Base-by-base conservation (phyloP, 2,797 vertebrate species). In the Argentina silus region DNA sequence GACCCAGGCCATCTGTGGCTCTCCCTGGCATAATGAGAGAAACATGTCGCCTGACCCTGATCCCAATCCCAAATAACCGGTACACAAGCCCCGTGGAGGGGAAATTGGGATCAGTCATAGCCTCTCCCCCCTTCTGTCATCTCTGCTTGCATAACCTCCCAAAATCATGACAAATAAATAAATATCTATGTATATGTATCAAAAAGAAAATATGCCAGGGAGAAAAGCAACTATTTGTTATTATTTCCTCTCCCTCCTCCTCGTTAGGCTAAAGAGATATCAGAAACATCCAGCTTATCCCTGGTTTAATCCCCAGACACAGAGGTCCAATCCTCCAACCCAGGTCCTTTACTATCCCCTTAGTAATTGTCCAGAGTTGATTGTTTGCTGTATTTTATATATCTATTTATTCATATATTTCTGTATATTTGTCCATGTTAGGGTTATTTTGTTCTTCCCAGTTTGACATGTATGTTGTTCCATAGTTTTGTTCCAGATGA, bases 1-100 rank as follows among this genome's bases (percentile, higher is more conserved):
- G 85, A 75, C 83, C 79, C 61, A 0, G 73, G 83, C 90, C 91
- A 91, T 91, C 90, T 90, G 92, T 88, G 87, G 84, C 83, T 74
- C 74, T 81, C 85, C 85, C 87, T 81, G 27, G 75, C 73, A 80
- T 85, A 88, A 87, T 84, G 80, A 89, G 78, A 83, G 80, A 73
- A 80, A 81, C 83, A 83, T 36, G 59, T 78, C 77, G 71, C 74
- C 86, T 79, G 85, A 81, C 81, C 79, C 70, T 81, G 83, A 82
- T 76, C 86, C 77, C 81, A 83, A 85, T 88, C 76, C 83, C 67
- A 69, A 47, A 80, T 78, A 74, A 74, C 70, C 53, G 68, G 79
- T 50, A 80, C 76, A 72, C 19, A 79, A 82, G 79, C 63, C 50
- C 65, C 47, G 83, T 78, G 79, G 78, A 66, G 61, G 74, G 53